A percentile compares a stretch with the other conserved stretches of the same genome.
These are phyloP conservation scores for Muraenolepis orangiensis DNA, from an alignment of 2,797 vertebrate genomes.

Conservation along the genomic window DNA sequence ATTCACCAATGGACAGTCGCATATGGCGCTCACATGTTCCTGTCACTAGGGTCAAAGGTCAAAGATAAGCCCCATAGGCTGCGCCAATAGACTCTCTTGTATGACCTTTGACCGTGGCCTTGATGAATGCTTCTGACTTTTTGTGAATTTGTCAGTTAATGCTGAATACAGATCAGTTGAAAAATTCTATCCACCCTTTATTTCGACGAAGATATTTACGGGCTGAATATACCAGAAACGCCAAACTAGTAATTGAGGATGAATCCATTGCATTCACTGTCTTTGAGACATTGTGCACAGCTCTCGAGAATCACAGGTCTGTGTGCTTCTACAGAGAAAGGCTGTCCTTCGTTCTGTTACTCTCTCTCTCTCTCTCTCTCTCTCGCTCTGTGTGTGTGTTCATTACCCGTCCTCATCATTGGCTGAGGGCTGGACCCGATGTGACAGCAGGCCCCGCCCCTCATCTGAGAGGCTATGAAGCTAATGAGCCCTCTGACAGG, in stretches of 20 bases:
- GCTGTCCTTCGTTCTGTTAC: not conserved
- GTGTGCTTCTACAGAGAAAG: not conserved
- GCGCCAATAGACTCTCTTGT: constrained; percentile 7
- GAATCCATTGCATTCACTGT: not conserved
- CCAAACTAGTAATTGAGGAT: constrained; percentile 14
- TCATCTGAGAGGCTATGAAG: constrained; percentile 78
- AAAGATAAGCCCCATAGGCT: not conserved
- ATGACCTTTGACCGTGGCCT: constrained; percentile 62
- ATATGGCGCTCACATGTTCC: constrained; percentile 43
- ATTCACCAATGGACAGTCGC: constrained; percentile 30
- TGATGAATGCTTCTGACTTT: constrained; percentile 50
- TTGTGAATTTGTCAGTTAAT: constrained; percentile 47
- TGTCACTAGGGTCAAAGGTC: constrained; percentile 40
- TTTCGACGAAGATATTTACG: constrained; percentile 1
- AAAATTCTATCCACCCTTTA: constrained; percentile 40
- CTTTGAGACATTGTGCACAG: no score
- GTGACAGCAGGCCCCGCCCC: constrained; percentile 73
- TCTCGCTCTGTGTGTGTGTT: constrained; percentile 50
- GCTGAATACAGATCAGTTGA: constrained; percentile 33
- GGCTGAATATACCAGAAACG: constrained; percentile 5
- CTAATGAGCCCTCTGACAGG: constrained; percentile 79
- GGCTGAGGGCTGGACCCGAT: constrained; percentile 65
- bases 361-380: not conserved
- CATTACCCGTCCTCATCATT: constrained; percentile 77
- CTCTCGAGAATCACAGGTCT: not conserved